Percentiles rank a stretch among this genome's conserved stretches.
Conservation (phyloP, 1,140 invertebrate species). For the Pinna nobilis region DNA sequence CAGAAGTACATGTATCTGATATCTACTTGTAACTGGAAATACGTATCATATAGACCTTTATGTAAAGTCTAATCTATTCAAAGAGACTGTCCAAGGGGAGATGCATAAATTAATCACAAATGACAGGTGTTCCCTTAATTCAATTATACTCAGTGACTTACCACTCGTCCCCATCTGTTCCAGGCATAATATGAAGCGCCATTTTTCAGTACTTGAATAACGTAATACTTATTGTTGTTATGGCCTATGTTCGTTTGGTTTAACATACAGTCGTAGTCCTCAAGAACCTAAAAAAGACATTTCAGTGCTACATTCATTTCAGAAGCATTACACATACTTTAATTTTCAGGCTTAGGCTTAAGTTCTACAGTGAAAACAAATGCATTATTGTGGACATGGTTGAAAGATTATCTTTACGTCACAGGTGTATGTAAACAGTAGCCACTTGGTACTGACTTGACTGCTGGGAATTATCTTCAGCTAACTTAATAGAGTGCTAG, state of each 20-base stretch:
- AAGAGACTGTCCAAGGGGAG: too few species aligned
- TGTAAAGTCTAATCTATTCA: too few species aligned
- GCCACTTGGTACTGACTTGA: too few species aligned
- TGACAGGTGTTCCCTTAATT: too few species aligned
- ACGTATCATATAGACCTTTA: too few species aligned
- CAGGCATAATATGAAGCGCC: conserved; percentile 73
- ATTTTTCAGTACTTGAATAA: conserved; percentile 77
- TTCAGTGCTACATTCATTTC: background rate
- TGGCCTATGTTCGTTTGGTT: conserved; percentile 78
- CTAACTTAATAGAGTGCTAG: too few species aligned
- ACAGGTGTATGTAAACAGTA: background rate
- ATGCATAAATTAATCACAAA: too few species aligned
- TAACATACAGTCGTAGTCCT: conserved; percentile 77
- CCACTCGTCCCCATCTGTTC: conserved; percentile 79
- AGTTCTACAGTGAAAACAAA: background rate
- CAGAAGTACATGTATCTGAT: too few species aligned
- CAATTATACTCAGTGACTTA: conserved; percentile 61
- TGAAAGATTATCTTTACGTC: background rate
- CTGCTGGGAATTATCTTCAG: too few species aligned
- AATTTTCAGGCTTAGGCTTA: background rate
- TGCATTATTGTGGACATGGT: background rate
- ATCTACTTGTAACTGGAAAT: too few species aligned
- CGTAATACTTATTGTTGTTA: conserved; percentile 80
- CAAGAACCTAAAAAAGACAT: conserved; percentile 70
- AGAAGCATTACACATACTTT: background rate